Percentiles rank a stretch among this genome's conserved stretches.
Conservation (phyloP, 2,113 vertebrate species). For the Andinoacara biseriatus region DNA sequence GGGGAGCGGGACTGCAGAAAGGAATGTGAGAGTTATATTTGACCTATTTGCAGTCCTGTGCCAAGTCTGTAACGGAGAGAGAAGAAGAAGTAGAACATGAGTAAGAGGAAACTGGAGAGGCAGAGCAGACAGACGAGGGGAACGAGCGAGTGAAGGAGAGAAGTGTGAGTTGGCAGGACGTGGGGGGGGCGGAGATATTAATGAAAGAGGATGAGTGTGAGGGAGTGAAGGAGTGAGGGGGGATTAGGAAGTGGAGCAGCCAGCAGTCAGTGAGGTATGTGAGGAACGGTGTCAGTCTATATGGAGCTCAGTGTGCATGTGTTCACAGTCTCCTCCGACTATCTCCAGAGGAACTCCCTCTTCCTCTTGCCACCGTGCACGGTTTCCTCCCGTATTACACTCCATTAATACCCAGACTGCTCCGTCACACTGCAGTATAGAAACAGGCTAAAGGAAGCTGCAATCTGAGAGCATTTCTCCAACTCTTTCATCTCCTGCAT, state of each 20-base stretch:
- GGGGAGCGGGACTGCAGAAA: constrained; percentile 50
- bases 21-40: constrained; percentile 76
- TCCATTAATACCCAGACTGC: constrained; percentile 54
- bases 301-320: constrained; percentile 66
- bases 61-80: constrained; percentile 67
- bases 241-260: constrained; percentile 23
- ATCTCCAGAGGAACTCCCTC: constrained; percentile 75
- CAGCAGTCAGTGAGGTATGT: constrained; percentile 54
- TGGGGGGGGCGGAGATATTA: constrained; percentile 3
- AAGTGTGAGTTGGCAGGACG: constrained; percentile 51
- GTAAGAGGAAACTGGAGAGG: constrained; percentile 57
- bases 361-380: constrained; percentile 74
- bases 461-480: not conserved
- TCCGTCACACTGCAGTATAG: constrained; percentile 45
- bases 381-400: constrained; percentile 62
- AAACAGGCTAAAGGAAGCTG: not conserved
- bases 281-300: constrained; percentile 75
- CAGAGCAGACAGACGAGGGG: constrained; percentile 24
- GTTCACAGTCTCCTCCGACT: constrained; percentile 70
- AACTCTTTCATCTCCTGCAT: not conserved
- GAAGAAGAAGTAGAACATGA: constrained; percentile 49
- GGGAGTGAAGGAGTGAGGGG: not conserved
- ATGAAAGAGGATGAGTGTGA: constrained; percentile 8
- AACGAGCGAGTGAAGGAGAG: constrained; percentile 38
- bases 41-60: constrained; percentile 62